Conservation (phyloP, 2,797 vertebrate genomes). For the Sebastolobus altivelis region DNA sequence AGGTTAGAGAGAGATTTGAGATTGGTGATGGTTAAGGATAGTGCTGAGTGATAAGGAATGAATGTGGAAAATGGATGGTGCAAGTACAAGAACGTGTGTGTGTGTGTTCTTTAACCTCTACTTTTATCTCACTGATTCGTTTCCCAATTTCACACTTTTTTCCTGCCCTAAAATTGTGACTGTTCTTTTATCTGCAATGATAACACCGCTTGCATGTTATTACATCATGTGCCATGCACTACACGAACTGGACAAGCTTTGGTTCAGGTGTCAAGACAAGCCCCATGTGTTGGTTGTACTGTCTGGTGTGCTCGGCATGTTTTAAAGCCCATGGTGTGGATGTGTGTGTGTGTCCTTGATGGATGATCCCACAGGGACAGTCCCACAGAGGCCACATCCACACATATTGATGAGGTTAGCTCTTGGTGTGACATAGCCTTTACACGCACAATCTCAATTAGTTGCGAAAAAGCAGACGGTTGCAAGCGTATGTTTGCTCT, state of each 20-base stretch:
- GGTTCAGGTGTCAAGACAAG: constrained; percentile 12
- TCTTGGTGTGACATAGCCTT: constrained; percentile 38
- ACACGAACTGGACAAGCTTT: constrained; percentile 14
- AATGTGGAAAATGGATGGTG: background rate
- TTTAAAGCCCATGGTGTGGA: constrained; percentile 30
- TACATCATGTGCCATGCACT: constrained; percentile 51
- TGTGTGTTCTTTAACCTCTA: constrained; percentile 17
- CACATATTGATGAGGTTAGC: constrained; percentile 39
- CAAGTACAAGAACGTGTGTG: background rate
- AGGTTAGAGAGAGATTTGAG: background rate
- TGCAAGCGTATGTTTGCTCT: constrained; percentile 16
- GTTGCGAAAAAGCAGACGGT: constrained; percentile 26
- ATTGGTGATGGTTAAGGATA: background rate
- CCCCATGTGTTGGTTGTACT: background rate
- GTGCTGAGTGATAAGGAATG: background rate
- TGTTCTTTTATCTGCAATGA: constrained; percentile 36
- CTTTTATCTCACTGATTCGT: constrained; percentile 35
- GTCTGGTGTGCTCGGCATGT: constrained; percentile 7
- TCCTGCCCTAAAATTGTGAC: background rate
- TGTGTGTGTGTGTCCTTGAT: constrained; percentile 39
- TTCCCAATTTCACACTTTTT: constrained; percentile 35
- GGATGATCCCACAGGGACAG: constrained; percentile 53
- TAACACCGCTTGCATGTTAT: constrained; percentile 42
- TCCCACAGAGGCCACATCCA: constrained; percentile 42
- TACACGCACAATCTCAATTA: constrained; percentile 44